Evolutionary conservation across 2,113 vertebrate species (phyloP).

Genomic region (Hydropotes inermis): DNA sequence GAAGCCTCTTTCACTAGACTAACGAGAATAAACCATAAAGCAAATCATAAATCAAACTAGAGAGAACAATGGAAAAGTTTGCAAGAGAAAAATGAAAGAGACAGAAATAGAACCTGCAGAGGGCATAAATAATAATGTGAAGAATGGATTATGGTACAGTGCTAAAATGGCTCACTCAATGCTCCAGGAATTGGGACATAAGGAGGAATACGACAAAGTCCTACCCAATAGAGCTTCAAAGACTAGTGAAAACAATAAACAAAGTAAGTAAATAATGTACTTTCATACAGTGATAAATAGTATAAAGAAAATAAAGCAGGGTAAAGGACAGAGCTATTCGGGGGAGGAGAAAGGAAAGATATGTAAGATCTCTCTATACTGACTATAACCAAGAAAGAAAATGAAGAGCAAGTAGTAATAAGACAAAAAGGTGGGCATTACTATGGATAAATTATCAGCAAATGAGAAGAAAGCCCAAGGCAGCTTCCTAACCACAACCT

Average conservation of each 20-base stretch:
- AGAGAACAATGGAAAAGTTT: background rate
- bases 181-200: background rate
- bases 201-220: background rate
- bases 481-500: background rate
- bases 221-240: background rate
- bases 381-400: slow-evolving; percentile 7
- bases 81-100: background rate
- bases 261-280: background rate
- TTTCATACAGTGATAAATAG: background rate
- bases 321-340: background rate
- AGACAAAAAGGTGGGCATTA: background rate
- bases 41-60: background rate
- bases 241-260: background rate
- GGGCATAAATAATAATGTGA: background rate
- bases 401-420: background rate
- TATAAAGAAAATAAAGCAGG: background rate
- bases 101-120: background rate
- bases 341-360: background rate
- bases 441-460: background rate
- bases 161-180: background rate
- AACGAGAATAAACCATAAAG: background rate
- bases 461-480: background rate
- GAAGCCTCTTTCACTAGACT: background rate
- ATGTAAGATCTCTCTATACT: background rate
- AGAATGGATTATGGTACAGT: background rate